Evolutionary conservation across 2,113 vertebrate genomes (phyloP).

Genomic region (Corythornis vintsioides): DNA sequence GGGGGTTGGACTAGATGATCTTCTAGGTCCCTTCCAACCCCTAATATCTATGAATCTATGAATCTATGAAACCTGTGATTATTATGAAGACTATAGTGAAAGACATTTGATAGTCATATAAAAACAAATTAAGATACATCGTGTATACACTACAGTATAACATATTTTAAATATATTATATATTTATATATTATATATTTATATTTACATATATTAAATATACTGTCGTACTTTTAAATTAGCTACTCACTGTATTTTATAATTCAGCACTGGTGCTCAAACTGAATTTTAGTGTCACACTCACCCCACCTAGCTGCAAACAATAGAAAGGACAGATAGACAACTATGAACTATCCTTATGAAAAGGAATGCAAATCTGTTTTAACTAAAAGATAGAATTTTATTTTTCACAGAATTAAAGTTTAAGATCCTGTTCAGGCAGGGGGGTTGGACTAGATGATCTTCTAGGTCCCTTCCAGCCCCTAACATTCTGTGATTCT

Average conservation of each 20-base stretch:
- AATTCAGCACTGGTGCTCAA: not conserved
- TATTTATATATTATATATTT: no score
- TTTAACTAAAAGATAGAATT: not conserved
- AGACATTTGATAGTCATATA: not conserved
- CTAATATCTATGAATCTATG: no score
- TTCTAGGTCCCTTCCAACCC: no score
- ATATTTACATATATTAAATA: not conserved
- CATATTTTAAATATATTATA: not conserved
- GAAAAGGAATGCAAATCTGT: not conserved
- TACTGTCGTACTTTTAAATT: not conserved
- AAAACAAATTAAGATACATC: not conserved
- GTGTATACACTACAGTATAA: not conserved
- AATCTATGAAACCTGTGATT: not conserved
- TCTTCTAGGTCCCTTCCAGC: no score
- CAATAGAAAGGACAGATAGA: not conserved
- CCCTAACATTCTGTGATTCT: no score
- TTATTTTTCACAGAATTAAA: not conserved
- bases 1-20: no score
- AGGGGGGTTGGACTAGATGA: no score
- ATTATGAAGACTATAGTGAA: not conserved
- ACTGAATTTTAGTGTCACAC: not conserved
- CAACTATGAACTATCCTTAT: not conserved
- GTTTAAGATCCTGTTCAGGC: not conserved
- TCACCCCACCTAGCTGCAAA: constrained; percentile 55
- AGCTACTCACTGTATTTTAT: not conserved